A percentile compares a stretch with the other conserved stretches of the same genome.
These are phyloP conservation scores for Trypoxylus dichotomus DNA, from an alignment of 1,140 invertebrate species.

Conservation along the genomic window DNA sequence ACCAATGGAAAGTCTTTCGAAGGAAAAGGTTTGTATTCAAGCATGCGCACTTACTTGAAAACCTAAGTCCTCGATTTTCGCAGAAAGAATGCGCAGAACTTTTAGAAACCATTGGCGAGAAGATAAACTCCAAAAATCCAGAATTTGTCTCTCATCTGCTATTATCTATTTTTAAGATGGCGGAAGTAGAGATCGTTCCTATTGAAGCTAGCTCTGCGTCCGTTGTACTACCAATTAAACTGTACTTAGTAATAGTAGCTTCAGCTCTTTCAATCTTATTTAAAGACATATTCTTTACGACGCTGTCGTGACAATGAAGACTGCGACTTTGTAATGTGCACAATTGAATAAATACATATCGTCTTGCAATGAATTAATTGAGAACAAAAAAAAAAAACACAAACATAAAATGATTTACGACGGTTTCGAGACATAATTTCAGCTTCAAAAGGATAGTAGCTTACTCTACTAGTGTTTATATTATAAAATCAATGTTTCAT, in stretches of 20 bases:
- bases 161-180: conserved; percentile 87
- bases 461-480: background rate
- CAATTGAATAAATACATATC: conserved; percentile 43
- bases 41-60: background rate
- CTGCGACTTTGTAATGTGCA: conserved; percentile 38
- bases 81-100: conserved; percentile 83
- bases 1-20: conserved; percentile 62
- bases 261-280: conserved; percentile 36
- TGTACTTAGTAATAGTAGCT: conserved; percentile 34
- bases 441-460: too few relatives aligned
- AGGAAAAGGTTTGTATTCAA: conserved; percentile 66
- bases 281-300: conserved; percentile 33
- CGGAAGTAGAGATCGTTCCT: conserved; percentile 79
- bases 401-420: background rate
- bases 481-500: conserved; percentile 16
- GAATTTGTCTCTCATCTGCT: conserved; percentile 83
- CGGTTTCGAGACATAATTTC: background rate
- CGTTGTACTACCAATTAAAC: background rate
- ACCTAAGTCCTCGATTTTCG: conserved; percentile 47
- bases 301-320: conserved; percentile 49
- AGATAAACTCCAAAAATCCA: conserved; percentile 81
- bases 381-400: conserved; percentile 25
- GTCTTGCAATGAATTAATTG: conserved; percentile 40
- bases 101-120: conserved; percentile 75
- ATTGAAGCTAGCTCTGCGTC: conserved; percentile 47